phyloP scores from a whole-genome alignment of 2,113 vertebrate genomes.

The Bubalus kerabau region DNA sequence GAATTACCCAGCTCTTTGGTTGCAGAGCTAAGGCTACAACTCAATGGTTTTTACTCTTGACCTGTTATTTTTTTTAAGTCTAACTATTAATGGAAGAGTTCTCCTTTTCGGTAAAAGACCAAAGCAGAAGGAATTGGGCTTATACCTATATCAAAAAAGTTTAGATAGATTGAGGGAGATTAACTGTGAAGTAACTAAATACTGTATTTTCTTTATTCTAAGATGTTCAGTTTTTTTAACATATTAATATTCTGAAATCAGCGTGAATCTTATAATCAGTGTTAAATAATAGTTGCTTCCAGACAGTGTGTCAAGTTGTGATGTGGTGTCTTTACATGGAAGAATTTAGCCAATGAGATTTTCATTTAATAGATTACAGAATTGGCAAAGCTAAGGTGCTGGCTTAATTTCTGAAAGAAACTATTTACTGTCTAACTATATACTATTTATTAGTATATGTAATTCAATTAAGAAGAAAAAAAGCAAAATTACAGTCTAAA shows the following conservation, averaged over 20 bases:
- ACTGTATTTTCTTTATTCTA: neutral
- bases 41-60: neutral
- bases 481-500: neutral
- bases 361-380: neutral
- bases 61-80: neutral
- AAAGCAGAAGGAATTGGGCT: neutral
- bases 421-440: neutral
- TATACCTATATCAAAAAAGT: neutral
- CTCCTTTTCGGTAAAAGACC: neutral
- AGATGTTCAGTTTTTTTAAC: neutral
- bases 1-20: slow-evolving; percentile 62
- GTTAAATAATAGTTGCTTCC: neutral
- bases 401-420: neutral
- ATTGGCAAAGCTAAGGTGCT: neutral
- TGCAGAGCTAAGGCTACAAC: slow-evolving; percentile 17
- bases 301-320: neutral
- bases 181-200: neutral
- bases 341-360: neutral
- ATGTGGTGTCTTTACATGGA: neutral
- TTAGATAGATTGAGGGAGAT: neutral
- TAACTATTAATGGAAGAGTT: neutral
- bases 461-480: neutral
- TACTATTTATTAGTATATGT: neutral
- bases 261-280: neutral
- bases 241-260: slow-evolving; percentile 5